phyloP scores from a whole-genome alignment of 2,888 invertebrate species.

The Tipula vernalis region DNA sequence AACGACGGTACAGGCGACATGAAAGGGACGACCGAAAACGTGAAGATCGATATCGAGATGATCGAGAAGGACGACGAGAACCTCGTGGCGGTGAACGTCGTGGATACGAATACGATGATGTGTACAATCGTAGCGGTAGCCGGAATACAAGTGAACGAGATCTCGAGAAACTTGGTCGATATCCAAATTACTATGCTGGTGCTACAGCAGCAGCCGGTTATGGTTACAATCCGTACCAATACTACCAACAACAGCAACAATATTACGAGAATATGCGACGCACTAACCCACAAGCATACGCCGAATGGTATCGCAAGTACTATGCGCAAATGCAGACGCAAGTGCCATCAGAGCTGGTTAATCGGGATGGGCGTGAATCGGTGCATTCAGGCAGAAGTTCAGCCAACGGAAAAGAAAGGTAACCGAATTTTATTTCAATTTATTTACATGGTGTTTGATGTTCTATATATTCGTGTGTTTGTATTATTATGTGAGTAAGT shows the following conservation, averaged over 20 bases:
- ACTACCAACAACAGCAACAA: conserved; percentile 40
- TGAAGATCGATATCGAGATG: conserved; percentile 16
- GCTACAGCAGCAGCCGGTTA: conserved; percentile 17
- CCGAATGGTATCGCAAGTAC: conserved; percentile 65
- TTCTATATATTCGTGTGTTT: conserved; percentile 8
- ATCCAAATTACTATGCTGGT: conserved; percentile 16
- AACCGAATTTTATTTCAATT: conserved; percentile 26
- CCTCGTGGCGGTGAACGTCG: conserved; percentile 21
- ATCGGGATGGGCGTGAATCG: conserved; percentile 54
- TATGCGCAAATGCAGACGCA: conserved; percentile 32
- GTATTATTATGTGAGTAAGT: conserved; percentile 9
- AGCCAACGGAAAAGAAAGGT: conserved; percentile 53
- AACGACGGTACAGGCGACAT: conserved; percentile 18
- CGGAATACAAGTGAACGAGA: conserved; percentile 30
- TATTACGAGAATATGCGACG: conserved; percentile 67
- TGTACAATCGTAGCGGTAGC: conserved; percentile 22
- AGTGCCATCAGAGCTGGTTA: conserved; percentile 17
- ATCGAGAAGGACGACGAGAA: conserved; percentile 22
- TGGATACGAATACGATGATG: conserved; percentile 17
- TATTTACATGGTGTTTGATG: background rate
- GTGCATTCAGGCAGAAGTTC: conserved; percentile 77
- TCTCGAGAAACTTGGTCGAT: conserved; percentile 22
- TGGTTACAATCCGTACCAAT: conserved; percentile 41
- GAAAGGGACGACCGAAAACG: conserved; percentile 24
- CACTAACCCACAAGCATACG: conserved; percentile 66